phyloP scores from a whole-genome alignment of 1,140 invertebrate species.

The Drosophila equinoxialis region DNA sequence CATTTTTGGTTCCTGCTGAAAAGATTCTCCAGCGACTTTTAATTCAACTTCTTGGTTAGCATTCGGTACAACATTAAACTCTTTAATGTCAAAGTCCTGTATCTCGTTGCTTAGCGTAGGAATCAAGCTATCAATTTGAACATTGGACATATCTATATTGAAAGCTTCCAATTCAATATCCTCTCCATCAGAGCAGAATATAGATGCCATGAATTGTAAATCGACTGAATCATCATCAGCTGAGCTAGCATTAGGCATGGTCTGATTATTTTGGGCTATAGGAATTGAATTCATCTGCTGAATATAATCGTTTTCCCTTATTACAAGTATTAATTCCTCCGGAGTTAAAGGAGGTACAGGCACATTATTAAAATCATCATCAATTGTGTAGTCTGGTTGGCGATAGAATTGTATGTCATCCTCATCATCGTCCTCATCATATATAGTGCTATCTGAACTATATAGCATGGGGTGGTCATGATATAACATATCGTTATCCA shows the following conservation, averaged over 20 bases:
- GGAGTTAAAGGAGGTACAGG: neutral
- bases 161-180: neutral
- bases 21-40: too few species aligned
- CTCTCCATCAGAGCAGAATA: neutral
- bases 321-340: too few species aligned
- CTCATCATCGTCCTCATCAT: neutral
- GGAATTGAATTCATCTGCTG: too few species aligned
- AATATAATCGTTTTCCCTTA: too few species aligned
- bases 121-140: neutral
- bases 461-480: too few species aligned
- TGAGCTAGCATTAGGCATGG: too few species aligned
- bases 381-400: neutral
- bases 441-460: neutral
- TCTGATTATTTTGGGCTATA: too few species aligned
- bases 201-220: neutral
- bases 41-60: too few species aligned
- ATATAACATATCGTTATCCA: too few species aligned
- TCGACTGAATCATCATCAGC: neutral
- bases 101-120: neutral
- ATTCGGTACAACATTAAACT: too few species aligned
- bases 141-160: neutral
- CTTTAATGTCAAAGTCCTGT: neutral
- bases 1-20: too few species aligned
- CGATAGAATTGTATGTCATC: neutral
- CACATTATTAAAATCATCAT: neutral